Evolutionary conservation across 2,888 invertebrate genomes (phyloP), one percentile per base, ranked within the genome.

Genomic region (Scaptomyza reducta): DNA sequence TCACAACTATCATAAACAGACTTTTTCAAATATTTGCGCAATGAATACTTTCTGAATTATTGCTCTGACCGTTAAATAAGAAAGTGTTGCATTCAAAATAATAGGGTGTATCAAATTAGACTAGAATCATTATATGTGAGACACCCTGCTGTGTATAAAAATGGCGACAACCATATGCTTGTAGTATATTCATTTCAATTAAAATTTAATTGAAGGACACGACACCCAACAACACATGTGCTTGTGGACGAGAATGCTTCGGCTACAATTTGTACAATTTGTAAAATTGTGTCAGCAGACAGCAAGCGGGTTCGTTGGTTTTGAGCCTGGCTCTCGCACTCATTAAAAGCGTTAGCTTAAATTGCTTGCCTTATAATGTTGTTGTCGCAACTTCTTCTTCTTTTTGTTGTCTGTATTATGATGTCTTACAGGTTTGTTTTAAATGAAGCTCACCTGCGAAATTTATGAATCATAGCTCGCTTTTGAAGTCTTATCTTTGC

Each of bases 201-300:
- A 86, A 87, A 87, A 69, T 84, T 85, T 87, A 86, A 84, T 84
- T 84, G 83, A 85, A 85, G 79, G 82, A 79, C 82, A 62, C 56
- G 62, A 58, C 71, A 67, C 25, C 31, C 42, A 49, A 49, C 67
- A 68, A 61, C 78, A 63, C 65, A 53, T 65, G 60, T 49, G 49
- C 58, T 56, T 59, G 64, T 35, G 14, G 41, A 51, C 40, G 46
- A 47, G 45, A 25, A 27, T 38, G 50, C 6, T 38, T 11, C 33
- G 2, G 9, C 10, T 22, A n/a, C n/a, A n/a, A n/a, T n/a, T 13
- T 41, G 13, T 49, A 22, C 18, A 47, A 70, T 66, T 72, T 73
- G 51, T 29, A 29, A 68, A 84, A 73, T 83, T 72, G 70, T 84
- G 84, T 84, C 84, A 84, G 72, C 85, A 85, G 87, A 84, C 87